Base-by-base conservation (phyloP, 2,888 invertebrate species). In the Yponomeuta cagnagella region DNA sequence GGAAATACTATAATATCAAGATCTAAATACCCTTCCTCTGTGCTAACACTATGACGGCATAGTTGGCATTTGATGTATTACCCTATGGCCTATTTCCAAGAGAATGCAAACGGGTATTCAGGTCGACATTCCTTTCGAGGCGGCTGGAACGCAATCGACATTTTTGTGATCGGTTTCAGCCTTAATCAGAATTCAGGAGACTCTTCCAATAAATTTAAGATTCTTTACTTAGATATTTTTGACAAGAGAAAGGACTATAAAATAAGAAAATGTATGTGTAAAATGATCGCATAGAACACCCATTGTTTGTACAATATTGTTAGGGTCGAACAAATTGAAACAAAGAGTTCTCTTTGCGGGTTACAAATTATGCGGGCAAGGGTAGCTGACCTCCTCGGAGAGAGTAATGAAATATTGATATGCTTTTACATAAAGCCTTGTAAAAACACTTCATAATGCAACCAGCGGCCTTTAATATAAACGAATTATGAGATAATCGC, bases 101-200 rank as follows among this genome's bases (percentile, higher is more conserved):
- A 65, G 72, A 74, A 75, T 72, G 52, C 15, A 58, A 58, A 15
- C 73, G 75, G 74, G 78, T 76, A 89, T 87, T 82, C 82, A 77
- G 89, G 89, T 83, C 88, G 80, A 76, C 80, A 82, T 83, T 78
- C 83, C 81, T 83, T 81, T 80, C 80, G 78, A 80, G 80, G 78
- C 81, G 79, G 82, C 77, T 75, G 83, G 82, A 83, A 83, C 79
- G 81, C 80, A 79, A 83, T 84, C 80, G 79, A 78, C 81, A 81
- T 85, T 43, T 43, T 48, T 48, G 33, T 30, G 68, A 68, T 66
- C 66, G 33, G 37, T 8, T 5, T 37, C 66, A 43, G 3, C 68
- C 37, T 48, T 43, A 6, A 63, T 65, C 31, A 12, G 12, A 65
- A 31, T 65, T 65, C 65, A 30, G 65, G 10, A 65, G 33, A 65